Evolutionary conservation across 2,797 vertebrate species (phyloP).

Genomic region (Leucoraja ocellata): DNA sequence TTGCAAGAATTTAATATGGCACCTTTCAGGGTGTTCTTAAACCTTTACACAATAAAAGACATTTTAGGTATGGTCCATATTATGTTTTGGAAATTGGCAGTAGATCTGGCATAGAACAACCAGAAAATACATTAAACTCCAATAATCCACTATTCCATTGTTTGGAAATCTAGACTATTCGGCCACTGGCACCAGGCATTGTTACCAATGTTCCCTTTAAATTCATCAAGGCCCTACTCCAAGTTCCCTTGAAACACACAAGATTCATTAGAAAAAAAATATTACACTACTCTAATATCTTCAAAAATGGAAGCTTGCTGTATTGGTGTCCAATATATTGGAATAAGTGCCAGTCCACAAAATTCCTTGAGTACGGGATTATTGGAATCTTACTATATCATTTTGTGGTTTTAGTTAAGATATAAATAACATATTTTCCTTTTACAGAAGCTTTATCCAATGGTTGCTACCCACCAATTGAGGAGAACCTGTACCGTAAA

Average conservation of each 20-base stretch:
- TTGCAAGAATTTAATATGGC: background rate
- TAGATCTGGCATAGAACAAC: background rate
- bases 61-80: background rate
- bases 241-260: no score
- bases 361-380: no score
- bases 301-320: no score
- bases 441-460: slow-evolving; percentile 67
- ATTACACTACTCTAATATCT: no score
- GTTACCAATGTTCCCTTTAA: no score
- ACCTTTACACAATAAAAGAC: background rate
- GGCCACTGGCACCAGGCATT: no score
- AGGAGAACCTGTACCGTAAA: slow-evolving; percentile 59
- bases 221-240: no score
- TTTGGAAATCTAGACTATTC: no score
- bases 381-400: no score
- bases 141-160: background rate
- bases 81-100: background rate
- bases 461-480: slow-evolving; percentile 71
- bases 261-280: no score
- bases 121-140: background rate
- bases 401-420: background rate
- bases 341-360: no score
- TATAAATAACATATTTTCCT: background rate
- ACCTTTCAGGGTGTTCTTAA: background rate
- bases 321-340: no score